Evolutionary conservation across 2,888 invertebrate species (phyloP), one percentile per base, ranked within the genome.

Genomic region (Biston stratarius): DNA sequence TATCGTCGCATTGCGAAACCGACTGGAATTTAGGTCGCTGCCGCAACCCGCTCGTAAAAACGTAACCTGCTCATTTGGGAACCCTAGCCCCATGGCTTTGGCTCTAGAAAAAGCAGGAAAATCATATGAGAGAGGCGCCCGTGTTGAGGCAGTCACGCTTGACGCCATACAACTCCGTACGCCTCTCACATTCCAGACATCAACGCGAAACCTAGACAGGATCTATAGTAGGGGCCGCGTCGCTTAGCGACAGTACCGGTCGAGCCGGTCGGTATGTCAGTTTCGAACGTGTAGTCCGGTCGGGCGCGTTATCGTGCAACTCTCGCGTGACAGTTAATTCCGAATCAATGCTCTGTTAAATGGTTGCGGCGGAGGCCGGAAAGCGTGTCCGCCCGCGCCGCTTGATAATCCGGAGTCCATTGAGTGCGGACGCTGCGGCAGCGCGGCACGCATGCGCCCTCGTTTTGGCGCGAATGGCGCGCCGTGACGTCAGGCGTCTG

Each of bases 391-490:
- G 82, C 24, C 24, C 24, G 24, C 24, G 24, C 84, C 84, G 89
- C 83, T 84, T 87, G 86, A 86, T 87, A 87, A 86, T 89, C 88
- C 85, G 82, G 83, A 85, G 83, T 87, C 91, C 90, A 92, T 90
- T 92, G 91, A 94, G 90, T 88, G 89, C 85, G 89, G 89, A 88
- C 91, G 91, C 86, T 91, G 92, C 90, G 89, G 91, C 89, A 88
- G 80, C 87, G 84, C 80, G 83, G 73, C 89, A 90, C 92, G 92
- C 94, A 91, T 83, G 91, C 93, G 92, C 90, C 85, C 86, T 90
- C 85, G 88, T 93, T 94, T 94, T 94, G 94, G 94, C 94, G 94
- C 94, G 94, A 94, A 94, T 89, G 86, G 86, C 91, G 90, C 87
- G 88, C 87, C 86, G 88, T 92, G 94, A 93, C 94, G 94, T 91